Evolutionary conservation across 2,888 invertebrate species (phyloP).

Genomic region (Drosophila anceps): DNA sequence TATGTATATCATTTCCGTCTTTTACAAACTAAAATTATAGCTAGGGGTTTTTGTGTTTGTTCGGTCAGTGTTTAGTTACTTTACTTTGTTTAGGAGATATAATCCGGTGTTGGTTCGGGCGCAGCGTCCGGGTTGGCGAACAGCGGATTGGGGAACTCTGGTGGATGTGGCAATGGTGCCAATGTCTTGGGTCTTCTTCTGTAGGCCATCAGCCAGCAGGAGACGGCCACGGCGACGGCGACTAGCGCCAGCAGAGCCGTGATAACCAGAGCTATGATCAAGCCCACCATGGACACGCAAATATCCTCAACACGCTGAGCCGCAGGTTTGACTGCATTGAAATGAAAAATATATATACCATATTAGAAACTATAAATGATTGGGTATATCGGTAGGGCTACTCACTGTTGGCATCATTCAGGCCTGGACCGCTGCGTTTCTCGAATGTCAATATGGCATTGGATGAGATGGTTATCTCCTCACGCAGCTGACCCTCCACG

Average conservation of each 20-base stretch:
- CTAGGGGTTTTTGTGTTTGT: constrained; percentile 50
- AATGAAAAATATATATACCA: neutral
- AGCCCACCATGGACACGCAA: constrained; percentile 96
- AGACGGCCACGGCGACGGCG: constrained; percentile 97
- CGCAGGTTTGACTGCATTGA: constrained; percentile 83
- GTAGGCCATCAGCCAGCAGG: constrained; percentile 98
- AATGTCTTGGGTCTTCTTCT: constrained; percentile 93
- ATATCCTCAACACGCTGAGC: constrained; percentile 91
- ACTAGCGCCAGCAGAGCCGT: constrained; percentile 96
- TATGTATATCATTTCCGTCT: constrained; percentile 5
- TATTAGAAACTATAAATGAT: neutral
- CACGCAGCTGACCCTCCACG: constrained; percentile 92
- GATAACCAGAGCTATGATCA: constrained; percentile 96
- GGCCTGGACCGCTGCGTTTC: constrained; percentile 91
- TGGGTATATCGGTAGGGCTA: constrained; percentile 7
- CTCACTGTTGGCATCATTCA: constrained; percentile 92
- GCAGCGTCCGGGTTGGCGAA: constrained; percentile 93
- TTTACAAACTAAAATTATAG: constrained; percentile 66
- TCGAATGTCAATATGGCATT: constrained; percentile 96
- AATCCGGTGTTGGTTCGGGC: constrained; percentile 93
- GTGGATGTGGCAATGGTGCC: constrained; percentile 96
- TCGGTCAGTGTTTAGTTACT: constrained; percentile 44
- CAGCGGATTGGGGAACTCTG: constrained; percentile 97
- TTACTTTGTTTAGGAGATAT: constrained; percentile 87
- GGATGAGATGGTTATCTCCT: constrained; percentile 96